These are phyloP conservation scores for Nothocercus nigrocapillus DNA, from an alignment of 2,113 vertebrate genomes.

Conservation along the genomic window DNA sequence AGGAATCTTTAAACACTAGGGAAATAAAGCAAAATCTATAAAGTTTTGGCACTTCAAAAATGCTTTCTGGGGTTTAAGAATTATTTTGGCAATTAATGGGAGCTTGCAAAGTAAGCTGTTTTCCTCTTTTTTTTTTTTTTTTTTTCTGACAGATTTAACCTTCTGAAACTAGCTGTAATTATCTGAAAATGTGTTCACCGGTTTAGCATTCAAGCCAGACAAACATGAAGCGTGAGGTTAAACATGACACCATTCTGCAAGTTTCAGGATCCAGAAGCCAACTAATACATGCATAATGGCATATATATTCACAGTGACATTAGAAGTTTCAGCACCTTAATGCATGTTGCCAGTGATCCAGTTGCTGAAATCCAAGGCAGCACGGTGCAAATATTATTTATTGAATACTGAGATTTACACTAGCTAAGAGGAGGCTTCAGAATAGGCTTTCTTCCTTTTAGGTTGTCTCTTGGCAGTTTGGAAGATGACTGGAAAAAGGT, in stretches of 20 bases:
- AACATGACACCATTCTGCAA: background rate
- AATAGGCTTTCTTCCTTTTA: background rate
- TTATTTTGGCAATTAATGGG: background rate
- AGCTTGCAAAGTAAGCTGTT: background rate
- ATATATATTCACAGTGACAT: background rate
- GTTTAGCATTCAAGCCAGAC: background rate
- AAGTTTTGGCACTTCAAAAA: background rate
- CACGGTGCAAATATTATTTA: background rate
- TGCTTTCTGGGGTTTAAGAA: background rate
- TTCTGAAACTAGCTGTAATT: background rate
- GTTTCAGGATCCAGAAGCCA: background rate
- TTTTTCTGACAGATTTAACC: background rate
- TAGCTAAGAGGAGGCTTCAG: accelerated
- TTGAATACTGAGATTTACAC: background rate
- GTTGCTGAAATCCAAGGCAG: background rate
- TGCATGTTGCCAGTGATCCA: background rate
- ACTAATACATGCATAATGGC: background rate
- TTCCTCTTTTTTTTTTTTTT: background rate
- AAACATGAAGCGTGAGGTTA: background rate
- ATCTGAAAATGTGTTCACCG: background rate
- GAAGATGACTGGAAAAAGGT: background rate
- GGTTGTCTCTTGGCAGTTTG: background rate
- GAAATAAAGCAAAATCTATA: background rate
- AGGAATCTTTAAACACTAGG: background rate
- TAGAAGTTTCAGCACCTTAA: background rate